Base-by-base conservation (phyloP, 2,888 invertebrate genomes). In the Drosophila paucipuncta region DNA sequence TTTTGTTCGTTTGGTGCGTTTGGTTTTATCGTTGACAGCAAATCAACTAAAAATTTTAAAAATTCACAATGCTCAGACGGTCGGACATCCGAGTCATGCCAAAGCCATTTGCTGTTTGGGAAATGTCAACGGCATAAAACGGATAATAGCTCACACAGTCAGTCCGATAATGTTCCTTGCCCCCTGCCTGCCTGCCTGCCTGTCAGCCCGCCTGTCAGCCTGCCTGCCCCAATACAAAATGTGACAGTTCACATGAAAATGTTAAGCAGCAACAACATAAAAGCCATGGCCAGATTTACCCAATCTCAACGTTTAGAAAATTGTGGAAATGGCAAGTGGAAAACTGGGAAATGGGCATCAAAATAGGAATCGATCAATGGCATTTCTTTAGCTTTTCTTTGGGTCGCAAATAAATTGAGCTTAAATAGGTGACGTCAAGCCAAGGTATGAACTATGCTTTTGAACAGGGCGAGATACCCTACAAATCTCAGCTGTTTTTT, bases 331-430 rank as follows among this genome's bases (percentile, higher is more conserved):
- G 47, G 54, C 33, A 18, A 22, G 31, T 28, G 33, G 11, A 30
- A 41, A 47, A 50, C 13, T 37, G 25, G 68, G 55, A 47, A 58
- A 43, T 43, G 61, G 65, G 4, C 53, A 58, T 58, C 65, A 58
- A 54, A 39, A 49, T 30, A 53, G 71, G 89, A 76, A 85, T 85
- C 85, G 90, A 85, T 85, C 85, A 85, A 80, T 76, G 86, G 71
- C 80, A 73, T 85, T 77, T 78, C 74, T 69, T 75, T 76, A 69
- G 88, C 71, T 72, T 69, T 82, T 69, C 64, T 65, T 67, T 79
- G 43, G 70, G 65, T 70, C 89, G 72, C 90, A 90, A 87, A 87
- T 89, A 87, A 87, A 90, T 89, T 85, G 82, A 87, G 87, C 78
- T 88, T 82, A 82, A 85, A 91, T 85, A 87, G 90, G 72, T 77